These are phyloP conservation scores for Origma solitaria DNA, from an alignment of 2,113 vertebrate genomes.

Conservation along the genomic window DNA sequence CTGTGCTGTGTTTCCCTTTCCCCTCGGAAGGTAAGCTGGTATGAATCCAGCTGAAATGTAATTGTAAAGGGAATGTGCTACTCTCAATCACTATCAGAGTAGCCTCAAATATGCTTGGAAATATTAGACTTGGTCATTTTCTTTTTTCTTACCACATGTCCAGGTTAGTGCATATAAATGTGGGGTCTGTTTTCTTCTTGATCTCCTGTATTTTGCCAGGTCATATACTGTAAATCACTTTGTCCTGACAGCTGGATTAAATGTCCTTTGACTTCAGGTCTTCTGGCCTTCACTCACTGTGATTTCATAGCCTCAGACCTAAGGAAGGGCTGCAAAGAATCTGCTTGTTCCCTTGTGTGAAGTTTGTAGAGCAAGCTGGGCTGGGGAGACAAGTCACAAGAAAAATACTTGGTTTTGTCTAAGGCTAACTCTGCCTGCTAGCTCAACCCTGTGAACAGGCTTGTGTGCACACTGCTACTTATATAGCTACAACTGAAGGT, in stretches of 20 bases:
- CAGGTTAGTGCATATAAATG: neutral
- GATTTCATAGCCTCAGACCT: neutral
- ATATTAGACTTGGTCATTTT: neutral
- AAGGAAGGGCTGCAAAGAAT: neutral
- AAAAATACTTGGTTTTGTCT: neutral
- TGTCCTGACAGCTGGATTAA: neutral
- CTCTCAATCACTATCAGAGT: neutral
- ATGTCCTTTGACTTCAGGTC: neutral
- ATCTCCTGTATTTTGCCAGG: neutral
- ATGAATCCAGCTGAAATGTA: neutral
- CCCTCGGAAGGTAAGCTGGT: neutral
- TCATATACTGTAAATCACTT: neutral
- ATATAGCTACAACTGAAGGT: fast-evolving
- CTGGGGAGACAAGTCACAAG: neutral
- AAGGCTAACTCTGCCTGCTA: neutral
- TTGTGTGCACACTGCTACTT: neutral
- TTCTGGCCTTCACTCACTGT: neutral
- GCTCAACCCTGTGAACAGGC: neutral
- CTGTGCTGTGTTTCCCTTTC: neutral
- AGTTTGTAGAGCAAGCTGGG: neutral
- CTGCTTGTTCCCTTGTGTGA: neutral
- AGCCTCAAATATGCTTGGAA: neutral
- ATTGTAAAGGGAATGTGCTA: neutral
- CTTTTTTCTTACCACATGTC: neutral
- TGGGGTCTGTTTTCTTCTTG: neutral